Evolutionary conservation across 2,888 invertebrate species (phyloP), one percentile per base, ranked within the genome.

Genomic region (Ephialtes manifestator): DNA sequence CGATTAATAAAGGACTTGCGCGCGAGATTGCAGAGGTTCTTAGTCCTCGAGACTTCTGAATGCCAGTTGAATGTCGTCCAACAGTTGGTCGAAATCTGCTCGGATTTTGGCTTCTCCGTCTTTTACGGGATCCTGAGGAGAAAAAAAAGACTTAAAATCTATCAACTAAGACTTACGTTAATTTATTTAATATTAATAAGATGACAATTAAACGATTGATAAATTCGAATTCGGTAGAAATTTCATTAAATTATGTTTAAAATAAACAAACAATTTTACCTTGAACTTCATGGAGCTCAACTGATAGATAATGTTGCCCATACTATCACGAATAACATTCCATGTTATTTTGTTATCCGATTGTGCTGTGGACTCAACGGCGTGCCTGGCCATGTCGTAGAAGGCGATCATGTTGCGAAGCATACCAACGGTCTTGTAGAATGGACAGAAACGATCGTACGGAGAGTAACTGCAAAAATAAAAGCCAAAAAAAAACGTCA

Each of bases 391-490:
- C 97, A 99, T 97, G 95, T 99, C 99, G 95, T 99, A 99, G 95
- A 99, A 99, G 77, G 98, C 96, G 93, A 99, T 99, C 95, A 99
- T 99, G 96, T 99, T 99, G 94, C 96, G 97, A 93, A 99, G 94
- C 99, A 99, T 99, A 90, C 99, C 99, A 84, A 99, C 98, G 18
- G 99, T 99, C 96, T 99, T 99, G 96, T 99, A 99, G 96, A 99
- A 99, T 92, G 99, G 99, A 94, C 99, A 99, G 96, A 99, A 99
- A 88, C 99, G 97, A 95, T 98, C 98, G 95, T 98, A 98, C 1
- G 98, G 95, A 4, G 98, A 98, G 94, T 98, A 98, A 92, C 97
- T 96, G 94, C 0, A 8, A 65, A 72, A 65, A 67, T 53, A 1
- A 24, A 43, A 51, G 11, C 24, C 5, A 31, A 24, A 70, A 81